These are phyloP conservation scores for Emydoidea blandingii DNA, from an alignment of 2,797 vertebrate genomes.

Conservation along the genomic window DNA sequence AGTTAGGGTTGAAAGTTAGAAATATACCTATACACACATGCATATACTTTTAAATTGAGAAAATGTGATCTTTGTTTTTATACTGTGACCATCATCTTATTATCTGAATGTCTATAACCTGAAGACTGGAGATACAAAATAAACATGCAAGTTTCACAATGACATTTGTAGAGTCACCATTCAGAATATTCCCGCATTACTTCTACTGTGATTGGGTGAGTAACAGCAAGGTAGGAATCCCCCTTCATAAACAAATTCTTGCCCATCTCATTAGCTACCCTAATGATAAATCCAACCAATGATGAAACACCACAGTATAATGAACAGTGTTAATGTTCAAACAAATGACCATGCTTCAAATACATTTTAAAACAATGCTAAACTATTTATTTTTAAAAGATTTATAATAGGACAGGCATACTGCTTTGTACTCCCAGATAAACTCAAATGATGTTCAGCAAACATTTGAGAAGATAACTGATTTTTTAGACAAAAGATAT, in stretches of 20 bases:
- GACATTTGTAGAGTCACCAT: background rate
- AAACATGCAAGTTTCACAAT: rapidly evolving
- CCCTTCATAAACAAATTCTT: background rate
- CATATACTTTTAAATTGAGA: background rate
- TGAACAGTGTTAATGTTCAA: background rate
- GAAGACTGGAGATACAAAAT: background rate
- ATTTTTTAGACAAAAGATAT: too few species aligned
- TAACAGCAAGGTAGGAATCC: background rate
- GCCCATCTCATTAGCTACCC: background rate
- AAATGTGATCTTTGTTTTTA: background rate
- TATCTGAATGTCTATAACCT: background rate
- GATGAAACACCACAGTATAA: background rate
- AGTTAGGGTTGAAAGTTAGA: background rate
- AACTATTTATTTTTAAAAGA: background rate
- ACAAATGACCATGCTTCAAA: background rate
- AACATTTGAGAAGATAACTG: background rate
- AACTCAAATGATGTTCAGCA: background rate
- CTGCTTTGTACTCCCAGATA: background rate
- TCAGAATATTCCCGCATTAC: background rate
- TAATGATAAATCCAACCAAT: background rate
- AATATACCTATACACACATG: background rate
- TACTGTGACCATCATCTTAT: background rate
- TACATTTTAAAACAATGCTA: background rate
- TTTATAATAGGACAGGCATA: background rate
- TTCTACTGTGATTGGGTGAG: rapidly evolving